Percentiles rank a stretch among this genome's conserved stretches.
Conservation (phyloP, 1,140 invertebrate species). For the Macrocentrus cingulum region DNA sequence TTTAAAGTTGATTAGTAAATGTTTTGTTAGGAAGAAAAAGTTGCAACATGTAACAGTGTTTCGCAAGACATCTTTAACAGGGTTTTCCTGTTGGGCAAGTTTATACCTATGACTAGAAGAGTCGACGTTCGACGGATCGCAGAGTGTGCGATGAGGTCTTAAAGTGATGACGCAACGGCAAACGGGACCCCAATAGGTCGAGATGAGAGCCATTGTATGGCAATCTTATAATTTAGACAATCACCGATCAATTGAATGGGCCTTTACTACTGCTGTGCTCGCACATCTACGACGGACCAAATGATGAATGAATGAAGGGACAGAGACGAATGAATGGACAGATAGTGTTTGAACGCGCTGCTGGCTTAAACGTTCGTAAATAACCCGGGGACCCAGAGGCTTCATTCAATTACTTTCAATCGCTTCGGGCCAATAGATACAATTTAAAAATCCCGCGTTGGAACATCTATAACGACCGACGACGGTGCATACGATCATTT, state of each 20-base stretch:
- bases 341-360: slow-evolving; percentile 58
- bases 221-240: slow-evolving; percentile 63
- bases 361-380: slow-evolving; percentile 56
- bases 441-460: slow-evolving; percentile 55
- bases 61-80: too few relatives aligned
- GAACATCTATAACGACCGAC: not conserved
- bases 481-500: slow-evolving; percentile 12
- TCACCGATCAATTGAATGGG: slow-evolving; percentile 62
- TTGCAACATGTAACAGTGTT: too few relatives aligned
- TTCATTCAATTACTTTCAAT: slow-evolving; percentile 63
- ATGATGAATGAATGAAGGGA: slow-evolving; percentile 61
- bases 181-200: slow-evolving; percentile 60
- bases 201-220: slow-evolving; percentile 62
- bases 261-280: slow-evolving; percentile 60
- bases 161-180: slow-evolving; percentile 58
- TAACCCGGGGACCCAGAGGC: slow-evolving; percentile 45
- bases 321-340: slow-evolving; percentile 61
- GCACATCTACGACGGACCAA: slow-evolving; percentile 53
- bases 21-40: too few relatives aligned
- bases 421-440: slow-evolving; percentile 60
- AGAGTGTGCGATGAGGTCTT: slow-evolving; percentile 51
- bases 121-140: slow-evolving; percentile 41
- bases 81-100: not conserved
- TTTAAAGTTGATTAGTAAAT: too few relatives aligned
- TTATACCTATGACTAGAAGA: slow-evolving; percentile 23